Evolutionary conservation across 2,113 vertebrate genomes (phyloP).

Genomic region (Sinosuthora webbiana): DNA sequence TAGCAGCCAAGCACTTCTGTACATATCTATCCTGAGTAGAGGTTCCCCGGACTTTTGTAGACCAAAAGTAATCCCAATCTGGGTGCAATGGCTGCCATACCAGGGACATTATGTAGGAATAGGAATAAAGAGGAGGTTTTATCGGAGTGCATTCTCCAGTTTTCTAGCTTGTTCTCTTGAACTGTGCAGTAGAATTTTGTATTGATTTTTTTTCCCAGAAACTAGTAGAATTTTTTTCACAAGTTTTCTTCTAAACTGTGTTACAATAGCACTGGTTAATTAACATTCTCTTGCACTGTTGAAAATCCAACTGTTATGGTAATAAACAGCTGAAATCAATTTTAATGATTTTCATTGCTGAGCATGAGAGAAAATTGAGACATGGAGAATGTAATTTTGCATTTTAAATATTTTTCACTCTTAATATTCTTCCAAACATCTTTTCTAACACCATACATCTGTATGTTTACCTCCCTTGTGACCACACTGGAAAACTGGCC

Average conservation of each 20-base stretch:
- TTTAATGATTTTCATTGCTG: not conserved
- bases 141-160: not conserved
- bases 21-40: accelerated
- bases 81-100: not conserved
- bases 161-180: not conserved
- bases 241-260: not conserved
- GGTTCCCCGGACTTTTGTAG: not conserved
- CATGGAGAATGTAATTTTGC: not conserved
- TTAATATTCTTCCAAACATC: not conserved
- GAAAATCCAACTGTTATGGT: not conserved
- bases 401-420: not conserved
- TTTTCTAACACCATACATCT: not conserved
- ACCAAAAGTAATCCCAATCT: not conserved
- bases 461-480: not conserved
- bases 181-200: not conserved
- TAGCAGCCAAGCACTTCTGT: not conserved
- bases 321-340: not conserved
- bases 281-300: not conserved
- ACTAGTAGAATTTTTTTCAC: not conserved
- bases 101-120: not conserved
- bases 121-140: not conserved
- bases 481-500: not conserved
- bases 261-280: not conserved
- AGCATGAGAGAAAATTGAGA: not conserved
- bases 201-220: not conserved